phyloP scores from a whole-genome alignment of 2,888 invertebrate genomes.

The Abrostola tripartita region DNA sequence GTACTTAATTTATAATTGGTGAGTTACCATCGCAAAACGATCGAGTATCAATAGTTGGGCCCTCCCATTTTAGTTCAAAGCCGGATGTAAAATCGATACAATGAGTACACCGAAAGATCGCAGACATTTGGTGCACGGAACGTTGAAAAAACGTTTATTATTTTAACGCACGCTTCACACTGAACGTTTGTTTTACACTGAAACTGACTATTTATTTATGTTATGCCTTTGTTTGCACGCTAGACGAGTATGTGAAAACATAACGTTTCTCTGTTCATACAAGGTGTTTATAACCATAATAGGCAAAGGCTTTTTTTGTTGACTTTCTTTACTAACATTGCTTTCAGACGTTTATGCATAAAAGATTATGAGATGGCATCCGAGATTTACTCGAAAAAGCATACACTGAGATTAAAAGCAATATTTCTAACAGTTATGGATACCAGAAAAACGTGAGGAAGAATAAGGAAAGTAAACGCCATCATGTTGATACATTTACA shows the following conservation, averaged over 20 bases:
- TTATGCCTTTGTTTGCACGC: slow-evolving; percentile 26
- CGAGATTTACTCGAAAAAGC: no score
- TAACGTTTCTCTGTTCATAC: slow-evolving; percentile 2
- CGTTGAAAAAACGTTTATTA: slow-evolving; percentile 66
- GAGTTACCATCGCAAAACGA: slow-evolving; percentile 48
- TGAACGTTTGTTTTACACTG: slow-evolving; percentile 35
- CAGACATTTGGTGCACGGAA: slow-evolving; percentile 68
- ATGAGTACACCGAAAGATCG: slow-evolving; percentile 77
- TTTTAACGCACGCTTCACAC: slow-evolving; percentile 47
- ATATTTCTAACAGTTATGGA: no score
- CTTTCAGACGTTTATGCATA: no score
- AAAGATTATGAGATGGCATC: no score
- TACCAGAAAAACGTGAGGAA: no score
- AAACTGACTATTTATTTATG: slow-evolving; percentile 39
- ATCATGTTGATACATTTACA: no score
- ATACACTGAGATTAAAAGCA: no score
- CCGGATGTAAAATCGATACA: slow-evolving; percentile 85
- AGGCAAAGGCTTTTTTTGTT: no score
- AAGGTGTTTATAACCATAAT: neutral
- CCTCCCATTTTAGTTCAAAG: slow-evolving; percentile 75
- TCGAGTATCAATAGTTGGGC: slow-evolving; percentile 60
- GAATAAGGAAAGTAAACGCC: no score
- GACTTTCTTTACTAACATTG: no score
- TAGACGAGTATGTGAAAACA: slow-evolving; percentile 5
- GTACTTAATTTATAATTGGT: no score